These are phyloP conservation scores for Hypercompe scribonia DNA, from an alignment of 2,888 invertebrate genomes.

Conservation along the genomic window DNA sequence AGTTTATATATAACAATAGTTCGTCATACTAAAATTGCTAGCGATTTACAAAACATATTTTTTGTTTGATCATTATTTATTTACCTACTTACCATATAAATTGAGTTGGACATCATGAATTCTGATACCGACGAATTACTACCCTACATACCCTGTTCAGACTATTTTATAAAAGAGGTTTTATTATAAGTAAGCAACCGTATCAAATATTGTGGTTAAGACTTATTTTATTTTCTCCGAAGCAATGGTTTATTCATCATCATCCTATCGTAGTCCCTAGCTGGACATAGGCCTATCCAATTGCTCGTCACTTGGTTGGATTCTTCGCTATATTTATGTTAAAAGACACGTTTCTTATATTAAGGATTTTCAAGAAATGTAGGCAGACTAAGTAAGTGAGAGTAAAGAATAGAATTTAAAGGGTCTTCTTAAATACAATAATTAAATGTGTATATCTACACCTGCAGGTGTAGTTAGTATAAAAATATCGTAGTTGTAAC, in stretches of 20 bases:
- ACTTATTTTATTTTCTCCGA: neutral
- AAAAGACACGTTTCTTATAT: too few relatives aligned
- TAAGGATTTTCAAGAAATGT: too few relatives aligned
- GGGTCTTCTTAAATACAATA: too few relatives aligned
- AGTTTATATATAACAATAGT: neutral
- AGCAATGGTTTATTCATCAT: too few relatives aligned
- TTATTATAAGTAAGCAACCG: neutral
- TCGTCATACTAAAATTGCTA: conserved; percentile 8
- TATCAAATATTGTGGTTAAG: neutral
- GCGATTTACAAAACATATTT: conserved; percentile 17
- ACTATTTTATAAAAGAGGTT: neutral
- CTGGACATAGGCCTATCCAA: too few relatives aligned
- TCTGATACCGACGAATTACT: conserved; percentile 71
- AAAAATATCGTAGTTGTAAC: neutral
- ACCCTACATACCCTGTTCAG: conserved; percentile 5
- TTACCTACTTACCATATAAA: conserved; percentile 77
- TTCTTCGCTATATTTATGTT: too few relatives aligned
- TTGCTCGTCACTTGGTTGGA: too few relatives aligned
- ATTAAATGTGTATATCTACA: too few relatives aligned
- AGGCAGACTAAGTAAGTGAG: too few relatives aligned
- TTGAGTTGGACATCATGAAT: conserved; percentile 71
- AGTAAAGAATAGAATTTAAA: neutral
- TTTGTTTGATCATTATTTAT: conserved; percentile 65
- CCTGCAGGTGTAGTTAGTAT: neutral
- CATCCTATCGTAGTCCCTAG: too few relatives aligned